A percentile compares a stretch with the other conserved stretches of the same genome.
phyloP scores from a whole-genome alignment of 2,888 invertebrate species.

The Caenorhabditis sp. region DNA sequence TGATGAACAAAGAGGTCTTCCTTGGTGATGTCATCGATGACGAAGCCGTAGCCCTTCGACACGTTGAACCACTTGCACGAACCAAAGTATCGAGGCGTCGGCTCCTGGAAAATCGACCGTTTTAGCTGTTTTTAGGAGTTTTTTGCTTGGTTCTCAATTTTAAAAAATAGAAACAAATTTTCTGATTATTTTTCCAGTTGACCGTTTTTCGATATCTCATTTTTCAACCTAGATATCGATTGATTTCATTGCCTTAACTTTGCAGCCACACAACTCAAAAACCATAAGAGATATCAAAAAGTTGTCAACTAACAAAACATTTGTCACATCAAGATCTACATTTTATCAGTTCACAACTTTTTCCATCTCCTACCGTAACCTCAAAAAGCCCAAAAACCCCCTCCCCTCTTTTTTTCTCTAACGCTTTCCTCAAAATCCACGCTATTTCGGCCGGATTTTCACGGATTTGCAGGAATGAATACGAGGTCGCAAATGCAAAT shows the following conservation, averaged over 20 bases:
- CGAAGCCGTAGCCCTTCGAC: constrained; percentile 69
- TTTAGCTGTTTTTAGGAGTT: too few relatives aligned
- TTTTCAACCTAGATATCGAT: not conserved
- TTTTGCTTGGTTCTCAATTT: too few relatives aligned
- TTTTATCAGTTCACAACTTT: not conserved
- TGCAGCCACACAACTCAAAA: not conserved
- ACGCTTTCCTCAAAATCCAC: too few relatives aligned
- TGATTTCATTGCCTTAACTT: not conserved
- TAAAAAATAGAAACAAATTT: too few relatives aligned
- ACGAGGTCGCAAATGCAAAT: too few relatives aligned
- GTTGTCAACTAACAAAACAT: not conserved
- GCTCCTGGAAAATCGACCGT: constrained; percentile 54
- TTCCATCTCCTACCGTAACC: not conserved
- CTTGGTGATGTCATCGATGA: constrained; percentile 67
- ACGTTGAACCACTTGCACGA: constrained; percentile 73
- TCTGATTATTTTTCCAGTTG: not conserved
- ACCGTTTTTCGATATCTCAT: not conserved
- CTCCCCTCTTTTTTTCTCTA: too few relatives aligned
- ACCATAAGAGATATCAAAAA: not conserved
- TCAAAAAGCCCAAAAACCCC: too few relatives aligned
- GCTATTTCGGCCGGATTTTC: too few relatives aligned
- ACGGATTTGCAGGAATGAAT: too few relatives aligned
- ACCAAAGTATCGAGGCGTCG: constrained; percentile 61
- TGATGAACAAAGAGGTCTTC: constrained; percentile 72
- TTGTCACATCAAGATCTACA: not conserved